Base-by-base conservation (phyloP, 2,113 vertebrate genomes). In the Pituophis catenifer region DNA sequence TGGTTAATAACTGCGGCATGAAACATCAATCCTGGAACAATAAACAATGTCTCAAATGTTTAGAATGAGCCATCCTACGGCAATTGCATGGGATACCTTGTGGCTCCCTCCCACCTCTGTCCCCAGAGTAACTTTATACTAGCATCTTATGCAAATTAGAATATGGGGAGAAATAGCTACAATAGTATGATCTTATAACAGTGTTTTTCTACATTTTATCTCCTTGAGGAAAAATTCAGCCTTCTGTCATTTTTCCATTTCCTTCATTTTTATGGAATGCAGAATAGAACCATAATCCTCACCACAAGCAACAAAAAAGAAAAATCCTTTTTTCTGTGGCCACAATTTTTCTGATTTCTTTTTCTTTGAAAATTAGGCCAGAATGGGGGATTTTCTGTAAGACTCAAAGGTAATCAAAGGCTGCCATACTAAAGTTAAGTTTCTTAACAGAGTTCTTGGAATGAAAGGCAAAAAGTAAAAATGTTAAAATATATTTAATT, bases 191-290 rank as follows among this genome's bases (percentile, higher is more conserved):
- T 94, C 93, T 95, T 13, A 0, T 92, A 89, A 75, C 90, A 95
- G 96, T 93, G 92, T 94, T 95, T 96, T 96, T 94, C 54, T 93
- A 94, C 93, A 93, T 94, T 97, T 93, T 96, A 92, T 94, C 92
- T 95, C 62, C 91, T 94, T 94, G 93, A 96, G 70, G n/a, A 91
- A 93, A 88, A 29, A 91, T 95, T 96, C 95, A 96, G 92, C 94
- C 95, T 95, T 93, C 90, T 94, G 89, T 90, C 94, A 95, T 62
- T 90, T 93, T 92, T 94, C 75, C 65, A 93, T 94, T 96, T 96
- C 87, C 93, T 95, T 59, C 75, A 88, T 93, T 95, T 96, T 52
- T 96, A 65, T 91, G 95, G 92, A 97, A 94, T 94, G 92, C 81
- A 65, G 81, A 95, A 90, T 91, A 95, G 87, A 75, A 38, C n/a